Evolutionary conservation across 2,888 invertebrate species (phyloP), one percentile per base, ranked within the genome.

Genomic region (Gisinianus flammeolus): DNA sequence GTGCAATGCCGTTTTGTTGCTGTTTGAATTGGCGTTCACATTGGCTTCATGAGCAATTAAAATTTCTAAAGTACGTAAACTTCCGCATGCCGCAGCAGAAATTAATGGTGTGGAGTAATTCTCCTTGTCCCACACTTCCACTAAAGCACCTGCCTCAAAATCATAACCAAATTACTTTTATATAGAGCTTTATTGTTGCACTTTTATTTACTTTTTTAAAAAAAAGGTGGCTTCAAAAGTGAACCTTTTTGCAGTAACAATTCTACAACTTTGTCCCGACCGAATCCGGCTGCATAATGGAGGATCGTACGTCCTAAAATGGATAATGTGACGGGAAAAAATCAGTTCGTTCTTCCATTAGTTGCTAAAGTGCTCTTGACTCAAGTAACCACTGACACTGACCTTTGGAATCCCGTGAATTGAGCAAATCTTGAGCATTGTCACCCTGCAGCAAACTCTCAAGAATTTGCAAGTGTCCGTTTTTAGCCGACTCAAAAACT

Each of bases 1-100:
- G 86, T 95, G 94, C 80, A 96, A 87, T 0, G 96, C 93, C 58
- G 93, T 94, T 81, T 91, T 90, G 30, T 86, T 85, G 8, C 73
- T 31, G 12, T 78, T 77, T 26, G 71, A 58, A 71, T 83, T 79
- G 0, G 81, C 68, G 30, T 81, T 64, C 0, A 83, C 71, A 35
- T 81, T 64, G 0, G 79, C 80, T 16, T 70, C 76, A 16, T 77
- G 33, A 26, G 72, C 19, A 6, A 80, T 0, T 8, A 83, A 69
- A 22, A 72, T 1, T 22, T 80, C 70, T 2, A 81, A 64, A 22
- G 77, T 56, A 10, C 54, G 31, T 8, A 80, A 4, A 33, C 78
- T 74, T 16, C 80, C 81, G 33, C 62, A 22, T 0, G 80, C 79
- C 12, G 78, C 71, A 28, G 80, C 83, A 67, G 80, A 81, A 0